Conservation (phyloP, 1,140 invertebrate genomes). For the Cheumatopsyche charites region DNA sequence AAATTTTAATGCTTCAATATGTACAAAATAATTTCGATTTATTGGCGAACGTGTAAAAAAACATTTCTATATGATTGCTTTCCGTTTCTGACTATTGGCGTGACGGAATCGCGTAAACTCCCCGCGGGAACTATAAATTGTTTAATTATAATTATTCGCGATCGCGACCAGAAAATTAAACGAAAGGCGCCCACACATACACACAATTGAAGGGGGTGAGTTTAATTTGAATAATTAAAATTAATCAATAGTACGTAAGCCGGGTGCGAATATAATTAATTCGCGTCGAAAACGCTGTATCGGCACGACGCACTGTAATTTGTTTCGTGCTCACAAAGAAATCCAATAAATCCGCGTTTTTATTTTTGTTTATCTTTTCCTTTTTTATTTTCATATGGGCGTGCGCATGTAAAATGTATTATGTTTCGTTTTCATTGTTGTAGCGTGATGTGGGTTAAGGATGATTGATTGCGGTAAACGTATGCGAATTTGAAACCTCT, state of each 20-base stretch:
- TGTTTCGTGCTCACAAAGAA: too few species aligned
- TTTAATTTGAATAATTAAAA: not conserved
- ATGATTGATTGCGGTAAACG: constrained; percentile 23
- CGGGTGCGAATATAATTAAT: not conserved
- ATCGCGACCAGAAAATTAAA: too few species aligned
- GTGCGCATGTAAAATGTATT: too few species aligned
- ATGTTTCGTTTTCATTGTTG: constrained; percentile 18
- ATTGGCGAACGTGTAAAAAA: too few species aligned
- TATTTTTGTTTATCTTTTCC: not conserved
- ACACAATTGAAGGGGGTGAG: not conserved
- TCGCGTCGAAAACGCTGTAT: not conserved
- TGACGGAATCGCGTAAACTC: too few species aligned
- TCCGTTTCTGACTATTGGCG: too few species aligned
- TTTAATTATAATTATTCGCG: too few species aligned
- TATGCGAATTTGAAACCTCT: constrained; percentile 14
- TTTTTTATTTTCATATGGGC: not conserved
- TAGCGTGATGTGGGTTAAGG: constrained; percentile 13
- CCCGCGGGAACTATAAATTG: too few species aligned
- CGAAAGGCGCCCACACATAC: not conserved
- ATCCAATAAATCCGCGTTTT: constrained; percentile 13
- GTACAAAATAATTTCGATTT: too few species aligned
- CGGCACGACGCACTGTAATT: too few species aligned
- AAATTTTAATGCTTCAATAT: too few species aligned
- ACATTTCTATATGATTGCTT: too few species aligned
- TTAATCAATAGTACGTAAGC: not conserved